These are phyloP conservation scores for Brachionus rubens DNA, from an alignment of 1,140 invertebrate species.

Conservation along the genomic window DNA sequence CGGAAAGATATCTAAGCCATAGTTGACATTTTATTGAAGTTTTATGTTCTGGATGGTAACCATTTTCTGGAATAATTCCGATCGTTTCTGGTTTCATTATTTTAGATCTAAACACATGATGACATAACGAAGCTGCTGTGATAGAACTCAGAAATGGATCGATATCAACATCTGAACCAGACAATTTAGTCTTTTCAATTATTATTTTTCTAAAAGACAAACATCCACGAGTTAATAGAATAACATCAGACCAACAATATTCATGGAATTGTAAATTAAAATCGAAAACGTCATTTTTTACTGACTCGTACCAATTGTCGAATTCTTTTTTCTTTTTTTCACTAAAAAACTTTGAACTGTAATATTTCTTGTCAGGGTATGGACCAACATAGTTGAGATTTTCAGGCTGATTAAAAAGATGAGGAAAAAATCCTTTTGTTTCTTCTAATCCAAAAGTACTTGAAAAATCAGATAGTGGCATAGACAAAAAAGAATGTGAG, in stretches of 20 bases:
- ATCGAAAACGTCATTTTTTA: constrained; percentile 35
- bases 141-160: no score
- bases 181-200: no score
- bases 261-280: neutral
- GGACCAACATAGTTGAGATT: constrained; percentile 43
- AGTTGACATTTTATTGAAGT: neutral
- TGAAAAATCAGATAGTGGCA: no score
- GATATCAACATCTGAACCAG: no score
- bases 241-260: neutral
- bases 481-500: no score
- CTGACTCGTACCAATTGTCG: constrained; percentile 25
- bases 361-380: neutral
- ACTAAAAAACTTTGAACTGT: neutral
- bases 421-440: no score
- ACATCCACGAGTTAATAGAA: no score
- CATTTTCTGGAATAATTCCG: constrained; percentile 25
- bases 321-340: neutral
- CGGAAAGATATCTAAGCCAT: constrained; percentile 43
- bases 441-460: no score
- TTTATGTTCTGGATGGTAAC: constrained; percentile 17
- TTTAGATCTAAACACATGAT: neutral
- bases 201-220: no score
- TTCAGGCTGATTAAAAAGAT: no score
- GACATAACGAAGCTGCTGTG: neutral
- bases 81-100: constrained; percentile 24